phyloP scores from a whole-genome alignment of 2,888 invertebrate genomes.

The Dasypolia templi region DNA sequence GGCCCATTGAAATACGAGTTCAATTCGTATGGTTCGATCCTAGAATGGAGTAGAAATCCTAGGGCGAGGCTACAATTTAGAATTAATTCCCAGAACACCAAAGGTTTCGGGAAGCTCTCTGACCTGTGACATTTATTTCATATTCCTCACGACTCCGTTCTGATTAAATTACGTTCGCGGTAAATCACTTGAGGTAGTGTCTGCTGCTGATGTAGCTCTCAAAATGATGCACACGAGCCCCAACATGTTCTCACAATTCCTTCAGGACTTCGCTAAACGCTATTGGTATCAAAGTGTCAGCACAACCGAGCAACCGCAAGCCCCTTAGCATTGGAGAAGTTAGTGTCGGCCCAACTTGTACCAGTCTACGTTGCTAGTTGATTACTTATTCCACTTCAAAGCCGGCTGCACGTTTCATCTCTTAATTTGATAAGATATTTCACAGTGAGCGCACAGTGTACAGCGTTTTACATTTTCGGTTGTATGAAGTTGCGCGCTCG shows the following conservation, averaged over 20 bases:
- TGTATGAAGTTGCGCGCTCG: background rate
- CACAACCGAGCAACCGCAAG: constrained; percentile 69
- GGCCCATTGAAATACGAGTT: background rate
- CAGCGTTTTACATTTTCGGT: constrained; percentile 31
- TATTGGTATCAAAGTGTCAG: constrained; percentile 74
- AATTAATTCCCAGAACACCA: constrained; percentile 24
- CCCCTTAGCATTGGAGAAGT: constrained; percentile 67
- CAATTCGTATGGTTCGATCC: background rate
- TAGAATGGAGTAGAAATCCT: background rate
- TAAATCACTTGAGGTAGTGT: constrained; percentile 54
- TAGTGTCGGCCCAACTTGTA: constrained; percentile 63
- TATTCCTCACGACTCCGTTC: constrained; percentile 36
- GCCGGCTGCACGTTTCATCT: constrained; percentile 50
- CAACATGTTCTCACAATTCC: constrained; percentile 56
- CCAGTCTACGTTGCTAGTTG: constrained; percentile 50
- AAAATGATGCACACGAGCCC: constrained; percentile 41
- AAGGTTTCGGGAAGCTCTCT: constrained; percentile 22
- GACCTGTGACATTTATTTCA: constrained; percentile 29
- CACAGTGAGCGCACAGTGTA: constrained; percentile 55
- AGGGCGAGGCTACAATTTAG: background rate
- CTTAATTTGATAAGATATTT: constrained; percentile 58
- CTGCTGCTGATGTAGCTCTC: constrained; percentile 43
- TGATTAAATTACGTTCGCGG: constrained; percentile 48
- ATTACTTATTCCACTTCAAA: constrained; percentile 62
- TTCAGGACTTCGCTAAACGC: constrained; percentile 63